Base-by-base conservation (phyloP, 2,797 vertebrate species). In the Discoglossus pictus region DNA sequence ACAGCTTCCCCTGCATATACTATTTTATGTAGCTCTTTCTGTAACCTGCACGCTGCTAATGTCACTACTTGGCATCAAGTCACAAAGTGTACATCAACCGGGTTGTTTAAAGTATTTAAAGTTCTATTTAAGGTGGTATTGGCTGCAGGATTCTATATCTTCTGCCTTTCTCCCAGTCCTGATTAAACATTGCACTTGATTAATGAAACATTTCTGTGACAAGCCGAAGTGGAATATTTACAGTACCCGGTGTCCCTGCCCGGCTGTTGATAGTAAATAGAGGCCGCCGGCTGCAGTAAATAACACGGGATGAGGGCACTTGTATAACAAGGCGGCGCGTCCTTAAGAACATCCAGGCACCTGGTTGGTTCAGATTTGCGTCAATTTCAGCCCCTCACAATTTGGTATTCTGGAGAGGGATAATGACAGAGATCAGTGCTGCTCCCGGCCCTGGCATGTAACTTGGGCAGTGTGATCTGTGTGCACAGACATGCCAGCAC, bases 301-400 rank as follows among this genome's bases (percentile, higher is more conserved):
- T 16, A 15, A 16, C 12, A 27, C 4, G 1, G 13, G 13, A 11
- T 1, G 44, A 31, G 27, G 27, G 27, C 27, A 4, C 4, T 8
- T 31, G 4, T 8, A 31, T 4, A 40, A 12, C 2, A 25, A 53
- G 56, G 1, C 17, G n/a, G 54, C n/a, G 67, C 89, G 73, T 87
- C 90, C 91, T 92, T 93, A 91, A 91, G 61, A 46, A 79, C 65
- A 85, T 76, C 78, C 84, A 76, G 75, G 75, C 67, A 74, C 81
- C 86, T 82, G 76, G 87, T 84, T 85, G 75, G 79, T 81, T 84
- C 85, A 82, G 84, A 85, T 87, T 88, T 91, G 92, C 89, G 90
- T 92, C 90, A 90, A 80, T 76, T 68, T 71, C 74, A 75, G 77
- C 80, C 84, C 79, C 74, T 77, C 84, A 79, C 71, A 83, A 79